phyloP scores from a whole-genome alignment of 92 coral and sea anemone genomes.

The Pocillopora grandis region DNA sequence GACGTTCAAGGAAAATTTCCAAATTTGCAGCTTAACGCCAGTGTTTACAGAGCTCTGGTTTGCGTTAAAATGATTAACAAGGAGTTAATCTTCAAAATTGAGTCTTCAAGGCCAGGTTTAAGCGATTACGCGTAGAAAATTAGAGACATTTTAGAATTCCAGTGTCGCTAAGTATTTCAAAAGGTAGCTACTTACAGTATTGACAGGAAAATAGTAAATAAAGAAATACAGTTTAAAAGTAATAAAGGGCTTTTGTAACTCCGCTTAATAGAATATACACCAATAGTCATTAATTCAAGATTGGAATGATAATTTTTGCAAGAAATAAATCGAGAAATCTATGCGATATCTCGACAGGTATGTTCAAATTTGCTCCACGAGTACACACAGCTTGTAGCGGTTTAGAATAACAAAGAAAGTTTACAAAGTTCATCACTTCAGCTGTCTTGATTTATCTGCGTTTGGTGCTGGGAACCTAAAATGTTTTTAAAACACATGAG shows the following conservation, averaged over 20 bases:
- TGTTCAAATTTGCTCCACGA: conserved; percentile 10
- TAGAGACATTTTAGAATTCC: conserved; percentile 38
- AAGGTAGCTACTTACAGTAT: conserved; percentile 8
- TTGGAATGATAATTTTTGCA: conserved; percentile 36
- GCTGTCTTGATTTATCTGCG: conserved; percentile 43
- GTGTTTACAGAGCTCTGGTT: conserved; percentile 25
- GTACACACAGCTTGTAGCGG: conserved; percentile 64
- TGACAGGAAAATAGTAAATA: conserved; percentile 23
- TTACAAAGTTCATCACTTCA: conserved; percentile 33
- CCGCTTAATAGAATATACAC: conserved; percentile 25
- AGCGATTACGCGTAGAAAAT: conserved; percentile 41
- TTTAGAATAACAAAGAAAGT: conserved; percentile 62
- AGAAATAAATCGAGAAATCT: conserved; percentile 21
- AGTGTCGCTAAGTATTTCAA: conserved; percentile 36
- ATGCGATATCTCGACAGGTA: conserved; percentile 15
- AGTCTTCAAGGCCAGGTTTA: conserved; percentile 34
- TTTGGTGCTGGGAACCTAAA: conserved; percentile 10
- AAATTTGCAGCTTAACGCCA: conserved; percentile 2
- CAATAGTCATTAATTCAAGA: conserved; percentile 44
- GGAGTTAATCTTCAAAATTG: conserved; percentile 27
- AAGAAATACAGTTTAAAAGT: conserved; percentile 8
- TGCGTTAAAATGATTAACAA: conserved; percentile 34
- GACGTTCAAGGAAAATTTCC: background rate
- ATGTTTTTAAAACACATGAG: conserved; percentile 20
- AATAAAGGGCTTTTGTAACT: conserved; percentile 40